phyloP scores from a whole-genome alignment of 64 coral and sea anemone species.

The Orbicella faveolata region DNA sequence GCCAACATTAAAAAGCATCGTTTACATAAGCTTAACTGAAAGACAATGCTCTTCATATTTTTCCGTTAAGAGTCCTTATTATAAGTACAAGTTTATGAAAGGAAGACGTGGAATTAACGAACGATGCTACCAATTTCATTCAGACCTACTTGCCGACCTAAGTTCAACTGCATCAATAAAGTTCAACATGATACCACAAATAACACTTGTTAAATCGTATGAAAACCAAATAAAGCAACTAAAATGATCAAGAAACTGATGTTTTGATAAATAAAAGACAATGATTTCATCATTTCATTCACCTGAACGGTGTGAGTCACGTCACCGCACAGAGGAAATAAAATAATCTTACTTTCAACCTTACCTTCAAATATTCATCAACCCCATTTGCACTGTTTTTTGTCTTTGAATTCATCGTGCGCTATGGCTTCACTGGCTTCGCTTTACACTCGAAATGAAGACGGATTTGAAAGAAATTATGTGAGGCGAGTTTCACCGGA shows the following conservation, averaged over 20 bases:
- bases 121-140: too few relatives aligned
- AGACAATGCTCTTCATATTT: too few relatives aligned
- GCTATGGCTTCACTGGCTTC: neutral
- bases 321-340: neutral
- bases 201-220: too few relatives aligned
- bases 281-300: neutral
- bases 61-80: too few relatives aligned
- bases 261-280: neutral
- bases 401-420: neutral
- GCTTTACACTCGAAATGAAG: neutral
- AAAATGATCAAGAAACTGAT: neutral
- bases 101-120: too few relatives aligned
- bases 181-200: too few relatives aligned
- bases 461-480: neutral
- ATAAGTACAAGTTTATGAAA: too few relatives aligned
- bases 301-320: neutral
- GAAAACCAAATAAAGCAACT: neutral
- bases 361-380: neutral
- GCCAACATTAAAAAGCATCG: too few relatives aligned
- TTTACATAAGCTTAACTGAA: too few relatives aligned
- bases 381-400: neutral
- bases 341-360: neutral
- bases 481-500: neutral
- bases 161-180: too few relatives aligned
- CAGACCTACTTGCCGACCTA: too few relatives aligned